Evolutionary conservation across 2,113 vertebrate species (phyloP).

Genomic region (Onychostruthus taczanowskii): DNA sequence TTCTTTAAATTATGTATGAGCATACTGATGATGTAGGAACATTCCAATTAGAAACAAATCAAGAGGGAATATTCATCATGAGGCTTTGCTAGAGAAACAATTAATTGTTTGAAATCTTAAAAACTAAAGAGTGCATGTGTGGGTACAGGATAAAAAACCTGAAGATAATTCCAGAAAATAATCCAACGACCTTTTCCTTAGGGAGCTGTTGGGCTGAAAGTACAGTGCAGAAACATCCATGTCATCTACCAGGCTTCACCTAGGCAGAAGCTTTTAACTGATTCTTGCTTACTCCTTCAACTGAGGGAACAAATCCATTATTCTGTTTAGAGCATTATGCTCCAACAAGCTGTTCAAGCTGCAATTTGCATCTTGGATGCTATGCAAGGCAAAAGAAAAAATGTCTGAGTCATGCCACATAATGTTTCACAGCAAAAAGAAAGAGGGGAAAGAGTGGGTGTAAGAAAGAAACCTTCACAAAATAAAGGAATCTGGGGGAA

Average conservation of each 20-base stretch:
- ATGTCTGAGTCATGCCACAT: neutral
- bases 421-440: neutral
- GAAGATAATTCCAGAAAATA: neutral
- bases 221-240: neutral
- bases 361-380: neutral
- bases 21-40: neutral
- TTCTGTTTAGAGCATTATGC: neutral
- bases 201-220: neutral
- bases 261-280: neutral
- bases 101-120: neutral
- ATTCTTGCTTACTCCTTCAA: neutral
- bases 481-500: neutral
- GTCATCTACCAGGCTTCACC: neutral
- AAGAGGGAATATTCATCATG: neutral
- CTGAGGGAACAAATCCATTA: neutral
- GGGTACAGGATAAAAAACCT: neutral
- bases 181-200: neutral
- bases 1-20: neutral
- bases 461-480: neutral
- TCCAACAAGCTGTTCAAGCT: neutral
- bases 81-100: neutral
- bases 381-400: neutral
- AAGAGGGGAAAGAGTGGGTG: neutral
- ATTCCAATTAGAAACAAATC: slow-evolving; percentile 8
- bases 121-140: neutral